A percentile compares a stretch with the other conserved stretches of the same genome.
phyloP scores from a whole-genome alignment of 2,888 invertebrate species.

The Xestia ashworthii region DNA sequence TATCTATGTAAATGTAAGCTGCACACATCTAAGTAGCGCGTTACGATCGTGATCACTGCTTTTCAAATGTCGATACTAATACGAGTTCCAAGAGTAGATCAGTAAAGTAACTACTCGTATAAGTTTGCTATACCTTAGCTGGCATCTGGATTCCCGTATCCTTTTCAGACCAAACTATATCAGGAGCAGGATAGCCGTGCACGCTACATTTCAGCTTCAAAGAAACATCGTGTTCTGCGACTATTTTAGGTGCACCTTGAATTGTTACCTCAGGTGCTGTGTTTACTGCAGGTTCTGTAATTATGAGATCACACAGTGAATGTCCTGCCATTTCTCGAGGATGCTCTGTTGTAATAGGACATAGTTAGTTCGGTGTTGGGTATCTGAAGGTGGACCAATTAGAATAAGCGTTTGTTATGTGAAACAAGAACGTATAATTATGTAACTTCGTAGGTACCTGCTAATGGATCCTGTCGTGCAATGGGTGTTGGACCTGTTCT shows the following conservation, averaged over 20 bases:
- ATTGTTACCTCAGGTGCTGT: constrained; percentile 69
- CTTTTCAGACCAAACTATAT: constrained; percentile 73
- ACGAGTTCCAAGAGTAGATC: neutral
- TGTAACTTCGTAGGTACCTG: constrained; percentile 59
- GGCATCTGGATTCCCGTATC: constrained; percentile 56
- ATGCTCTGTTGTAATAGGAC: neutral
- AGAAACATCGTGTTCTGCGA: constrained; percentile 61
- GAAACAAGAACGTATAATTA: too few relatives aligned
- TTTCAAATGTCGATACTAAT: neutral
- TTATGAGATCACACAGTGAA: neutral
- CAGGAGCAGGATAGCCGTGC: constrained; percentile 76
- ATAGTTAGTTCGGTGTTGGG: neutral
- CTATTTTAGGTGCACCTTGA: constrained; percentile 59
- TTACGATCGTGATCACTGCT: neutral
- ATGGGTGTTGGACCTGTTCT: constrained; percentile 71
- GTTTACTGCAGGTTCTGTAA: constrained; percentile 59
- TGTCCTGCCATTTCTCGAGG: neutral
- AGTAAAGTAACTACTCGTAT: neutral
- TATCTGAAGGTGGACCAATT: neutral
- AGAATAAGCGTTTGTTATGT: neutral
- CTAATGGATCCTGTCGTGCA: constrained; percentile 65
- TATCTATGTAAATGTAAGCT: neutral
- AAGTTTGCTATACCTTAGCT: constrained; percentile 61
- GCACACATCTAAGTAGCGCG: neutral
- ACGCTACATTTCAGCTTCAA: constrained; percentile 76